phyloP scores from a whole-genome alignment of 1,140 invertebrate genomes.

The Lordiphosa collinella region DNA sequence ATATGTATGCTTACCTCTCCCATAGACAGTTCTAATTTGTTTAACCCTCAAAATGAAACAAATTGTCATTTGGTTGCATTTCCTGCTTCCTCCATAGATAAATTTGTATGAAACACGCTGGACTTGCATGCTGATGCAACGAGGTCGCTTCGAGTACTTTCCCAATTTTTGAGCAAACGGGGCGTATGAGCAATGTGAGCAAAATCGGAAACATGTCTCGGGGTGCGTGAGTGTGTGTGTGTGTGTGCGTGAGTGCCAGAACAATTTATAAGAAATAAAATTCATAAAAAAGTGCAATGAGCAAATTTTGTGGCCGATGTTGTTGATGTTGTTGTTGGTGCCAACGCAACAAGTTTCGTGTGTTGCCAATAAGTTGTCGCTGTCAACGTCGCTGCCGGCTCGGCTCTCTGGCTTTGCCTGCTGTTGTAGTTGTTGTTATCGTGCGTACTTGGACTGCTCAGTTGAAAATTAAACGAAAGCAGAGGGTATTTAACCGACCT shows the following conservation, averaged over 20 bases:
- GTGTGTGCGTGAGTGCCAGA: constrained; percentile 38
- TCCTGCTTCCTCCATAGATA: constrained; percentile 69
- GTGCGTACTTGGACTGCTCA: constrained; percentile 74
- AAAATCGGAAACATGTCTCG: constrained; percentile 59
- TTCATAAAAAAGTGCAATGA: constrained; percentile 45
- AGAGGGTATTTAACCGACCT: constrained; percentile 79
- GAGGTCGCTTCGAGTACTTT: constrained; percentile 12
- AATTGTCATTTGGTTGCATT: constrained; percentile 55
- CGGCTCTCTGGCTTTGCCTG: constrained; percentile 11
- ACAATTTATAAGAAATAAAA: constrained; percentile 52
- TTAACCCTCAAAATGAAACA: constrained; percentile 58
- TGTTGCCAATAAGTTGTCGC: constrained; percentile 66
- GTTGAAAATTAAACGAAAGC: constrained; percentile 16
- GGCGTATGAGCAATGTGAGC: constrained; percentile 48
- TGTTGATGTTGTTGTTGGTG: constrained; percentile 30
- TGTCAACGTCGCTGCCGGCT: constrained; percentile 28
- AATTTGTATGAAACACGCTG: constrained; percentile 23
- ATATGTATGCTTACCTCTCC: neutral
- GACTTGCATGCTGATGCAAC: constrained; percentile 36
- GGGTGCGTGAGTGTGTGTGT: constrained; percentile 11
- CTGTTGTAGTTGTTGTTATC: constrained; percentile 42
- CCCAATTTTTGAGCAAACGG: constrained; percentile 15
- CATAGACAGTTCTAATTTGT: constrained; percentile 18
- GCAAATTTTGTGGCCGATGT: constrained; percentile 15
- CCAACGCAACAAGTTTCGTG: constrained; percentile 57